Percentiles rank a stretch among this genome's conserved stretches.
phyloP scores from a whole-genome alignment of 2,113 vertebrate species.

The Excalfactoria chinensis region DNA sequence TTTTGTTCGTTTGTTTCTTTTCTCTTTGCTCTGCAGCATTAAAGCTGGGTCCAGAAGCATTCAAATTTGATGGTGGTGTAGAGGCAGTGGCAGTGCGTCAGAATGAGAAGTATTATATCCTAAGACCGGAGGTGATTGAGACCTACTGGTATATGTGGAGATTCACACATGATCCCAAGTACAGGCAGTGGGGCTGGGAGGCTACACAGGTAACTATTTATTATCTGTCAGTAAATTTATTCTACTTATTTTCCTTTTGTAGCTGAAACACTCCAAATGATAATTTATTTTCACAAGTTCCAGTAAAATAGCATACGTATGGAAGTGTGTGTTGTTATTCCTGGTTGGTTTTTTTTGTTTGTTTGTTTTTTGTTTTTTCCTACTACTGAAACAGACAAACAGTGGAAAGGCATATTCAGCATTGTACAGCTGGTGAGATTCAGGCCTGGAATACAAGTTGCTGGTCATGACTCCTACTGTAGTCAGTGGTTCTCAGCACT shows the following conservation, averaged over 20 bases:
- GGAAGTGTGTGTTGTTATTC: background rate
- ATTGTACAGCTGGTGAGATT: background rate
- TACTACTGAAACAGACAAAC: background rate
- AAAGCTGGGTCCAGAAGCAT: constrained; percentile 96
- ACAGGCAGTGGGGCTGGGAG: constrained; percentile 98
- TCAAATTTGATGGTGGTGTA: constrained; percentile 96
- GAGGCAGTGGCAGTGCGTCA: constrained; percentile 96
- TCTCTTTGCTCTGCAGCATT: constrained; percentile 79
- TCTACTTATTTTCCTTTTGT: background rate
- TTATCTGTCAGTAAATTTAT: background rate
- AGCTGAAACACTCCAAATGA: background rate
- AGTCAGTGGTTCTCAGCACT: background rate
- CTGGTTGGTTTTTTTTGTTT: background rate
- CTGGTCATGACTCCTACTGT: background rate
- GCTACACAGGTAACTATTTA: constrained; percentile 87
- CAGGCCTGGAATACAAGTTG: background rate
- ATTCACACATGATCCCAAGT: constrained; percentile 97
- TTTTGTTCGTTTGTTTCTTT: no score
- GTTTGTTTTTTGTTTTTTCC: background rate
- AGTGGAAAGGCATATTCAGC: background rate
- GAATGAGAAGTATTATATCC: constrained; percentile 98
- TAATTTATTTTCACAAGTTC: background rate
- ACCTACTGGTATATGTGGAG: constrained; percentile 99
- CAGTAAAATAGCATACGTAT: rapidly evolving
- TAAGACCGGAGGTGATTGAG: constrained; percentile 97